Evolutionary conservation across 2,797 vertebrate genomes (phyloP).

Genomic region (Champsocephalus esox): DNA sequence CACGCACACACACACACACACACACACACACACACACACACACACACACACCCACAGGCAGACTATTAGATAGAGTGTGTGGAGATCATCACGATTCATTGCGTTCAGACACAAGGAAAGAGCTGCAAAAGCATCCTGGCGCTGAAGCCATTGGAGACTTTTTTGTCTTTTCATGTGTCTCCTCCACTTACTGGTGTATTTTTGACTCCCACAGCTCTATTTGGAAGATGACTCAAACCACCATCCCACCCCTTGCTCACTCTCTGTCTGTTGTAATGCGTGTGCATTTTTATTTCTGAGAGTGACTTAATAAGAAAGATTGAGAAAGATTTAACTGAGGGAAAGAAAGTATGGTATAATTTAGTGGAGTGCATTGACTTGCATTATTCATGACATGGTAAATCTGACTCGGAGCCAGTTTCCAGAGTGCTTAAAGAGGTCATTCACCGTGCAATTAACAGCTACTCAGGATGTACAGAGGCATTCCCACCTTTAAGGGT

Average conservation of each 20-base stretch:
- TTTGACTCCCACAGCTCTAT: slow-evolving; percentile 52
- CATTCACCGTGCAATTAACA: slow-evolving; percentile 47
- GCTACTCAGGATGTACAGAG: slow-evolving; percentile 55
- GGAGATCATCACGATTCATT: background rate
- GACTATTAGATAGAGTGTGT: background rate
- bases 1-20: background rate
- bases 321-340: slow-evolving; percentile 14
- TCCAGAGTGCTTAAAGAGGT: slow-evolving; percentile 54
- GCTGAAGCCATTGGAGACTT: background rate
- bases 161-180: slow-evolving; percentile 36
- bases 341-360: background rate
- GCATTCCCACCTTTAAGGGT: slow-evolving; percentile 50
- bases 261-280: slow-evolving; percentile 41
- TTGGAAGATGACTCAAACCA: slow-evolving; percentile 62
- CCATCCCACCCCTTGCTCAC: slow-evolving; percentile 34
- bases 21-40: slow-evolving; percentile 7
- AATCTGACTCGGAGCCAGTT: slow-evolving; percentile 49
- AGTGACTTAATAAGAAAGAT: background rate
- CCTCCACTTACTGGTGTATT: slow-evolving; percentile 38
- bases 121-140: slow-evolving; percentile 8
- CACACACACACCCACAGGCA: background rate
- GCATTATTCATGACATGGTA: slow-evolving; percentile 54
- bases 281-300: slow-evolving; percentile 23
- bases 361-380: background rate
- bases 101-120: background rate